Evolutionary conservation across 2,888 invertebrate species (phyloP).

Genomic region (Lycocerus yunnanus): DNA sequence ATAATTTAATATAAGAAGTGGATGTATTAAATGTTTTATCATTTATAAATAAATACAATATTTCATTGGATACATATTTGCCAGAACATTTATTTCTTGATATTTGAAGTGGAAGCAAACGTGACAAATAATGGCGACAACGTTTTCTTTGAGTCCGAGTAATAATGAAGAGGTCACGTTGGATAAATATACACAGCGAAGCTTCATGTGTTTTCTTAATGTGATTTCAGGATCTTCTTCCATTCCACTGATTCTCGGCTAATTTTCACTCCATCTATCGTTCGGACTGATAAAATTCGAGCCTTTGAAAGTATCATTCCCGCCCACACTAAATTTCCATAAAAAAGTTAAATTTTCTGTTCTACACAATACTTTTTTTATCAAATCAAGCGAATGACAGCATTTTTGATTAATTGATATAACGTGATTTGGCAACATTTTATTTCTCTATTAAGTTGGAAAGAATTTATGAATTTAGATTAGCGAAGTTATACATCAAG

Average conservation of each 20-base stretch:
- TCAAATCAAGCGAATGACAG: background rate
- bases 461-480: background rate
- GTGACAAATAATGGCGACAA: conserved; percentile 5
- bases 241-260: background rate
- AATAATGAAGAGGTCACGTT: conserved; percentile 22
- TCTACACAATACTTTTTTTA: background rate
- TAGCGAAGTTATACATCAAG: background rate
- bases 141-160: background rate
- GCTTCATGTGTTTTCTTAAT: background rate
- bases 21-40: background rate
- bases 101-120: conserved; percentile 6
- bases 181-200: conserved; percentile 12
- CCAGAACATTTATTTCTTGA: conserved; percentile 11
- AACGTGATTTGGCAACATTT: background rate
- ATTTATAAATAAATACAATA: background rate
- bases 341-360: background rate
- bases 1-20: background rate
- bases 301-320: background rate
- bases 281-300: background rate
- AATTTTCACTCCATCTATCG: background rate
- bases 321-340: background rate
- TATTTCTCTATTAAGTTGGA: background rate
- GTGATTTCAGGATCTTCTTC: background rate
- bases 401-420: background rate
- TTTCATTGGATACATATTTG: conserved; percentile 10